Evolutionary conservation across 2,888 invertebrate species (phyloP).

Genomic region (Sinodicranocentrus sp.): DNA sequence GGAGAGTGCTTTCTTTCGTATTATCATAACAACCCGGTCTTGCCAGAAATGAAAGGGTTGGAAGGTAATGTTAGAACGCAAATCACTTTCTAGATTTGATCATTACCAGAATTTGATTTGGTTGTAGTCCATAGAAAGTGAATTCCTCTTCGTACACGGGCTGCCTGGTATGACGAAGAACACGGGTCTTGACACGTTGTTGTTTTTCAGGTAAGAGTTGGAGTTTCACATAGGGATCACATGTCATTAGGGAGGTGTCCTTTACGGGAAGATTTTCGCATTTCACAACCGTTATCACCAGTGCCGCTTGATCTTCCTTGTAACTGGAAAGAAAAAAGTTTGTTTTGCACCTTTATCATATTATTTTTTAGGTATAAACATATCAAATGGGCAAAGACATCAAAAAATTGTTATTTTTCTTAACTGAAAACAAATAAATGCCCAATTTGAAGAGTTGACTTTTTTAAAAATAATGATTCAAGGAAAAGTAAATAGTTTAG

Average conservation of each 20-base stretch:
- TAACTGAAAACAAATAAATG: too few species aligned
- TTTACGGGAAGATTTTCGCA: slow-evolving; percentile 93
- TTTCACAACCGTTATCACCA: slow-evolving; percentile 94
- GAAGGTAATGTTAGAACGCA: too few species aligned
- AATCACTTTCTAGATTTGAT: neutral
- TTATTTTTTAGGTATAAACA: too few species aligned
- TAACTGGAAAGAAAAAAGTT: slow-evolving; percentile 82
- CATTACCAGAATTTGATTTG: slow-evolving; percentile 86
- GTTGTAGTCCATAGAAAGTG: slow-evolving; percentile 96
- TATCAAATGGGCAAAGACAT: too few species aligned
- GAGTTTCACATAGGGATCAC: slow-evolving; percentile 98
- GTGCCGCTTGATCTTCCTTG: slow-evolving; percentile 91
- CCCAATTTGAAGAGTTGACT: too few species aligned
- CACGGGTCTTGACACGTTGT: slow-evolving; percentile 97
- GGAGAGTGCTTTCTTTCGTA: too few species aligned
- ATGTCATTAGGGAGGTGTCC: slow-evolving; percentile 88
- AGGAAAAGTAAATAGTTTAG: slow-evolving; percentile 7
- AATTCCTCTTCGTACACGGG: slow-evolving; percentile 99
- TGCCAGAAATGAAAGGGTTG: too few species aligned
- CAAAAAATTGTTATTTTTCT: too few species aligned
- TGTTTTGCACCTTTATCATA: too few species aligned
- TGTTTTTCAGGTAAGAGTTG: slow-evolving; percentile 98
- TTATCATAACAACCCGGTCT: too few species aligned
- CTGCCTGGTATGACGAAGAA: slow-evolving; percentile 95
- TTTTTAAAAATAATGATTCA: neutral